Conservation (phyloP, 2,888 invertebrate species). For the Ormyrus labotus region DNA sequence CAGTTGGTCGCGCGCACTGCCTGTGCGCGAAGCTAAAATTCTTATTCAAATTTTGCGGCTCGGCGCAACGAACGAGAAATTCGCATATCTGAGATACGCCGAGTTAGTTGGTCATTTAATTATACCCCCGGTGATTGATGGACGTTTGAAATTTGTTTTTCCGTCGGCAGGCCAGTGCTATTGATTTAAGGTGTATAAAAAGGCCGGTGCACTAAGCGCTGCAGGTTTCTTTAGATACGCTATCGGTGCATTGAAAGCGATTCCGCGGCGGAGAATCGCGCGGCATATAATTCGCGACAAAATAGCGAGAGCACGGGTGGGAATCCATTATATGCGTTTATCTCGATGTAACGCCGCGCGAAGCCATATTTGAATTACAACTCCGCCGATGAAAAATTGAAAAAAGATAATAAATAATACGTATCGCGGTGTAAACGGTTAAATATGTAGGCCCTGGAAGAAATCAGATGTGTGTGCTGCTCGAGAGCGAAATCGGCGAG, state of each 20-base stretch:
- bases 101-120: neutral
- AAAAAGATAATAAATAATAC: neutral
- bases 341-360: neutral
- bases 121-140: neutral
- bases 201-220: too few relatives aligned
- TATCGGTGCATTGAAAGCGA: too few relatives aligned
- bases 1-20: neutral
- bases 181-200: too few relatives aligned
- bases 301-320: neutral
- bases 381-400: too few relatives aligned
- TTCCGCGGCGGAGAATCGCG: neutral
- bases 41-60: neutral
- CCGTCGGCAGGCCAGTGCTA: too few relatives aligned
- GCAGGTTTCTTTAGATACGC: neutral
- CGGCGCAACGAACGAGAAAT: neutral
- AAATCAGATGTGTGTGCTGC: neutral
- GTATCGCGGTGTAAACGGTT: neutral
- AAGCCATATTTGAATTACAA: too few relatives aligned
- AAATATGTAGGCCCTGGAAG: neutral
- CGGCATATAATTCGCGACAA: neutral
- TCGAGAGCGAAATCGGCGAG: neutral
- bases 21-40: neutral
- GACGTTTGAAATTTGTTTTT: neutral
- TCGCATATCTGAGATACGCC: neutral
- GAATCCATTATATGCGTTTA: constrained; percentile 8